These are phyloP conservation scores for Papio anubis DNA, from an alignment of 2,113 vertebrate species.

Conservation along the genomic window DNA sequence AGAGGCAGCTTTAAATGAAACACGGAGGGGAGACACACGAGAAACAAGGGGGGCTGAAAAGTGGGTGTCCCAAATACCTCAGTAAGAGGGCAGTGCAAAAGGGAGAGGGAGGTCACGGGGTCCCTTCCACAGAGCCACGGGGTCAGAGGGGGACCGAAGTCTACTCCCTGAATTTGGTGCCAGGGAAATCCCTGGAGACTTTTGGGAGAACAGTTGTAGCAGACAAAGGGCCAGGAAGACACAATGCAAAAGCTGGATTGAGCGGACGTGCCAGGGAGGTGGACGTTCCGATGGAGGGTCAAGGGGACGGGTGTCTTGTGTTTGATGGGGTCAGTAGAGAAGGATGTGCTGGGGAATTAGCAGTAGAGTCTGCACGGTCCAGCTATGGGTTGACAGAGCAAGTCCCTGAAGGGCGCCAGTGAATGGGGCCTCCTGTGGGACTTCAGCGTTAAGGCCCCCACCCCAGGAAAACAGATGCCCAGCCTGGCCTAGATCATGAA, in stretches of 20 bases:
- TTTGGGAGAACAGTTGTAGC: not conserved
- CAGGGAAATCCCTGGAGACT: not conserved
- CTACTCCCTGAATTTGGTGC: not conserved
- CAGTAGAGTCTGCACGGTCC: not conserved
- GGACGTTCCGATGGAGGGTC: not conserved
- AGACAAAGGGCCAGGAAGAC: not conserved
- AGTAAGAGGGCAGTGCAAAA: rapidly evolving
- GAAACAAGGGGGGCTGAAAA: too few relatives aligned
- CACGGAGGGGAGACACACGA: not conserved
- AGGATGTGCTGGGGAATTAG: not conserved
- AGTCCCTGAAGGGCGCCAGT: too few relatives aligned
- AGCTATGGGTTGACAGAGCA: not conserved
- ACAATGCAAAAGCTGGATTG: not conserved
- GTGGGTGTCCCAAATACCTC: too few relatives aligned
- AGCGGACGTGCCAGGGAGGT: not conserved
- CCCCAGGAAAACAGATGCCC: too few relatives aligned
- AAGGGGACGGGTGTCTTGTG: not conserved
- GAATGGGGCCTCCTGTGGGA: not conserved
- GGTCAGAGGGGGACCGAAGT: not conserved
- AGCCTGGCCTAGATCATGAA: rapidly evolving
- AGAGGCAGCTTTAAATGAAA: not conserved
- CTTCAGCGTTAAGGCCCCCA: rapidly evolving
- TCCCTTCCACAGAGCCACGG: not conserved
- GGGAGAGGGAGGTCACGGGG: not conserved
- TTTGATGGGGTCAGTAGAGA: not conserved